Evolutionary conservation across 2,888 invertebrate species (phyloP), one percentile per base, ranked within the genome.

Genomic region (Synanthedon tipuliformis): DNA sequence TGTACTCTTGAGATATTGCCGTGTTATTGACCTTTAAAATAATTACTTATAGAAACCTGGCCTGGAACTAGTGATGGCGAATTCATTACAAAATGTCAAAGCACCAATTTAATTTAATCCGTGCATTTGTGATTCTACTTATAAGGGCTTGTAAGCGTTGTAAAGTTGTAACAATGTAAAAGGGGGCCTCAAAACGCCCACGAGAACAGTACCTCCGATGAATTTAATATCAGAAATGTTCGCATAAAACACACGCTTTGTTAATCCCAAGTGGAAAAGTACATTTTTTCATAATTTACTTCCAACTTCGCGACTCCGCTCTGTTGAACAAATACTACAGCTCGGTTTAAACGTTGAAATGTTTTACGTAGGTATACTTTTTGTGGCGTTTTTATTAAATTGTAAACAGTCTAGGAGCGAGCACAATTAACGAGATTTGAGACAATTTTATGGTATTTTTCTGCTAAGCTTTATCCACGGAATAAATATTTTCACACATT

Each of bases 211-310:
- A 45, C 13, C 45, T 45, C 15, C 45, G 15, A 45, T 45, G n/a
- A 45, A 45, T 45, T 45, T 55, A 55, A 55, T 55, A 55, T 54
- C 54, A 54, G 50, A 54, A 53, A 52, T 51, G 54, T 55, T 48
- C 12, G 3, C 13, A 13, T 15, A 45, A 45, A 45, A 45, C 8
- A 45, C 13, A 45, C 45, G 45, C 45, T 45, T 45, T 45, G 13
- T 13, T 45, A 45, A 45, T 45, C 45, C 45, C 13, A 45, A 45
- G 45, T n/a, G 45, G 45, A 45, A 45, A 45, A 45, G 45, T 45
- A 45, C 13, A 8, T 45, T 45, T 45, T 45, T 45, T 45, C 15
- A 45, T 13, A 45, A 45, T 45, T 45, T 45, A 12, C 45, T 45
- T 15, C 12, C 45, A 45, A 45, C 45, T 45, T 45, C 45, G 45